Evolutionary conservation across 2,113 vertebrate species (phyloP).

Genomic region (Myiopsitta monachus): DNA sequence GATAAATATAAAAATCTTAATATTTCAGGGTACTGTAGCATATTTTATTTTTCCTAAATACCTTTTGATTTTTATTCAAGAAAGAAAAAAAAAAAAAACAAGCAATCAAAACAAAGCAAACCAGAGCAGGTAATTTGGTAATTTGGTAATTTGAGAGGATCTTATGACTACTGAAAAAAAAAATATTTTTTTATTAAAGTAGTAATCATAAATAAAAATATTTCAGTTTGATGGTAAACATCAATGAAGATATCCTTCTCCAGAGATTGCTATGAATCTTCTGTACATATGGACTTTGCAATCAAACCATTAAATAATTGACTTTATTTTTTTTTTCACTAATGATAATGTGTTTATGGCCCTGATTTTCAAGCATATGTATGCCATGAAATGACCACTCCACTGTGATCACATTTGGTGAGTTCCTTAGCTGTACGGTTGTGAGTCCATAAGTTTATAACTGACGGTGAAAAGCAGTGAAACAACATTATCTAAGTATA

Average conservation of each 20-base stretch:
- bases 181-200: background rate
- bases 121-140: background rate
- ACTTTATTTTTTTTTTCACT: background rate
- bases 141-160: background rate
- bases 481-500: background rate
- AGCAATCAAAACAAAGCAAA: background rate
- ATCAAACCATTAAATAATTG: background rate
- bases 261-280: background rate
- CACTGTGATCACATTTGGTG: background rate
- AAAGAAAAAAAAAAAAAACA: background rate
- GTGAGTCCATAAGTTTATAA: background rate
- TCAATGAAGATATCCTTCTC: background rate
- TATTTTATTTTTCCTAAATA: background rate
- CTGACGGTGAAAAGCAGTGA: background rate
- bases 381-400: background rate
- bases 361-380: background rate
- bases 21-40: background rate
- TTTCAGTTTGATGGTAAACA: background rate
- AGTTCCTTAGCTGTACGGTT: background rate
- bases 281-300: background rate
- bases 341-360: background rate
- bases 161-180: background rate
- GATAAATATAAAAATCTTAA: background rate
- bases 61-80: background rate
- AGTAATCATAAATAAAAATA: background rate